Evolutionary conservation across 2,888 invertebrate species (phyloP), one percentile per base, ranked within the genome.

Genomic region (Metalampra italica): DNA sequence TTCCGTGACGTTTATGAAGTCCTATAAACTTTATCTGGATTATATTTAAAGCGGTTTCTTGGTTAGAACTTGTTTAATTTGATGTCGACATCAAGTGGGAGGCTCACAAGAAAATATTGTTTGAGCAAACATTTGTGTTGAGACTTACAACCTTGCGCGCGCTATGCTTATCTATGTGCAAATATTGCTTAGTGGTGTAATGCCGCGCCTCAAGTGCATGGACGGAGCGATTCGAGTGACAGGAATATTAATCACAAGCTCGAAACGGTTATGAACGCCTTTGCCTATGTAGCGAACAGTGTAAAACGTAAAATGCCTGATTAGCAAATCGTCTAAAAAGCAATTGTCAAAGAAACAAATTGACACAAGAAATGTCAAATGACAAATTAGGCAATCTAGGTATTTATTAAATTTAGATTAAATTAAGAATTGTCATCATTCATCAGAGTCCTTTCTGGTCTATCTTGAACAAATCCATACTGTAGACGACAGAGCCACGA

Each of bases 1-100:
- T 43, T 50, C 46, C 45, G 40, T 38, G 37, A 11, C 11, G 11
- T 50, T 47, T 43, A 47, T 46, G 45, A 64, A 68, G 64, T 56
- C 66, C 66, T 72, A 71, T 80, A 78, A 79, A 80, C 64, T 78
- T 79, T 77, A 83, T 83, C 82, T 75, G 68, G 71, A 72, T 71
- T 68, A 73, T 67, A 68, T 68, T 73, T 57, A 64, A 66, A 66
- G 68, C 71, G 71, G 73, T 68, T 64, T 63, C 66, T 64, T 61
- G 66, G 68, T 70, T 76, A 69, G 75, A 76, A 79, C 69, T 70
- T 87, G 77, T 86, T 86, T 86, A 79, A 78, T 79, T 74, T 81
- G 81, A 82, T 87, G 86, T 86, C 82, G 80, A 87, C 86, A 86
- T 78, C 66, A 68, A 86, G 86, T 82, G 79, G 71, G 66, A 54